Percentiles rank a stretch among this genome's conserved stretches.
Evolutionary conservation across 2,888 invertebrate genomes (phyloP).

Genomic region (Xanthostigma xanthostigma): DNA sequence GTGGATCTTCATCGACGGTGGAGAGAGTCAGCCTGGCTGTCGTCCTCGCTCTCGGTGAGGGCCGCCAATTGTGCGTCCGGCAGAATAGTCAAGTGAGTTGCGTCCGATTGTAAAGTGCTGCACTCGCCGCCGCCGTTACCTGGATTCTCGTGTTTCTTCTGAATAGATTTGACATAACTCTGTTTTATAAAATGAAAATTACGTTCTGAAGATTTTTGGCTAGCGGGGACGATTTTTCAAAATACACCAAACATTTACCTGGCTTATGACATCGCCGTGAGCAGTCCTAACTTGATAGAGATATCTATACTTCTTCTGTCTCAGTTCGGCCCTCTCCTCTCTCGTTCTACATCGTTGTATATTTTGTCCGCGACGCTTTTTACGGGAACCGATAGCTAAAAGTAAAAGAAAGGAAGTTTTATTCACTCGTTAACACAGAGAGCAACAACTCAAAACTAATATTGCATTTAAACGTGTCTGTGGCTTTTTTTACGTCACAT

Average conservation of each 20-base stretch:
- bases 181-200: constrained; percentile 21
- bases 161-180: constrained; percentile 68
- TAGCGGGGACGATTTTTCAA: not conserved
- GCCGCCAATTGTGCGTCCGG: constrained; percentile 44
- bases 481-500: too few relatives aligned
- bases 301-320: constrained; percentile 74
- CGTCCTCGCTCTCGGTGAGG: constrained; percentile 46
- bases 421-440: too few relatives aligned
- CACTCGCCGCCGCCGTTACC: constrained; percentile 41
- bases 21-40: constrained; percentile 25
- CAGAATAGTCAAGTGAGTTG: constrained; percentile 60
- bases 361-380: constrained; percentile 28
- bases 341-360: constrained; percentile 41
- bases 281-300: constrained; percentile 79
- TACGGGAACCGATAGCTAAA: constrained; percentile 29
- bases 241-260: constrained; percentile 35
- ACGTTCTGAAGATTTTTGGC: not conserved
- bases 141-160: constrained; percentile 48
- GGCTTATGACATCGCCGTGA: constrained; percentile 80
- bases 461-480: too few relatives aligned
- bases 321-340: constrained; percentile 62
- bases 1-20: constrained; percentile 18
- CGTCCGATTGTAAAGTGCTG: constrained; percentile 62
- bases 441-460: too few relatives aligned
- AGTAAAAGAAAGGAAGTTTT: not conserved